Conservation (phyloP, 2,797 vertebrate species). For the Acrossocheilus fasciatus region DNA sequence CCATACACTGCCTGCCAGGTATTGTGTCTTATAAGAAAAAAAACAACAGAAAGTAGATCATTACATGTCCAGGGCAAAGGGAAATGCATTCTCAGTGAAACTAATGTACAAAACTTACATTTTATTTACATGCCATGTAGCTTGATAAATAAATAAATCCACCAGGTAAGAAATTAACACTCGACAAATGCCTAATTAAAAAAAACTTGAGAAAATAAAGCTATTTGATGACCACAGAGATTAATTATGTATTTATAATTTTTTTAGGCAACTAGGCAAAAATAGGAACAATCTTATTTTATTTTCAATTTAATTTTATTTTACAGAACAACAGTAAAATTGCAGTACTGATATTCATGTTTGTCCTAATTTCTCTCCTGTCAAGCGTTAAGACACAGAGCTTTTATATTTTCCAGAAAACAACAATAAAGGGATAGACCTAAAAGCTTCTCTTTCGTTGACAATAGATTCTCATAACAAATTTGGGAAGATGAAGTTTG, state of each 20-base stretch:
- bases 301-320: neutral
- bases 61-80: neutral
- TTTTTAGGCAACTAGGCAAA: too few species aligned
- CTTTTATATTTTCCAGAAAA: neutral
- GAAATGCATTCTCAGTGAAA: neutral
- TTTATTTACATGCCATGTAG: neutral
- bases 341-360: neutral
- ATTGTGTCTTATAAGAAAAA: constrained; percentile 89
- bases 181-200: neutral
- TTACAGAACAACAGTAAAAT: neutral
- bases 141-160: neutral
- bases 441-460: neutral
- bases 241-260: neutral
- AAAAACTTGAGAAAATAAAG: neutral
- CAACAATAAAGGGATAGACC: too few species aligned
- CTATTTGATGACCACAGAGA: neutral
- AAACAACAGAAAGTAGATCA: neutral
- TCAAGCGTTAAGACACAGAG: neutral
- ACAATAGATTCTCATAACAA: neutral
- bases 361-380: neutral
- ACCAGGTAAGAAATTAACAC: neutral
- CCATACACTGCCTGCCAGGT: constrained; percentile 98
- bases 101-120: neutral
- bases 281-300: too few species aligned
- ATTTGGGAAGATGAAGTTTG: neutral